A percentile compares a stretch with the other conserved stretches of the same genome.
Evolutionary conservation across 2,797 vertebrate species (phyloP).

Genomic region (Xenentodon cancila): DNA sequence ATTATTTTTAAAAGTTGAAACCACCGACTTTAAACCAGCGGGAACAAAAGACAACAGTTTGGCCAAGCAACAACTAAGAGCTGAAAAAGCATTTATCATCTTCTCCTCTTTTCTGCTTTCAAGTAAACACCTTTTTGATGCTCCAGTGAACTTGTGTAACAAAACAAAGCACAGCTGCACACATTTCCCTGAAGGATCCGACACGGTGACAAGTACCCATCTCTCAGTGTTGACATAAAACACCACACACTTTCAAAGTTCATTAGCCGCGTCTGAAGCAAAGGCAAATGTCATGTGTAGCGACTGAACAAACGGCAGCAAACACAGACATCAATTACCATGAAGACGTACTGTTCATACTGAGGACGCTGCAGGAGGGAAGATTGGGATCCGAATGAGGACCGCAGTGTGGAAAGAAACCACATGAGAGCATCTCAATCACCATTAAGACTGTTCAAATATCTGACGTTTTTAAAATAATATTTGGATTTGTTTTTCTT

Average conservation of each 20-base stretch:
- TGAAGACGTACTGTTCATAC: constrained; percentile 12
- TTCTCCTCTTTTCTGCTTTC: neutral
- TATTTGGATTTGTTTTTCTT: neutral
- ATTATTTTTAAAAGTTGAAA: neutral
- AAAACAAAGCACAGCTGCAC: neutral
- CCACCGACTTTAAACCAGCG: neutral
- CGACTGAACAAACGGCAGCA: constrained; percentile 36
- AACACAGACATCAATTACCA: constrained; percentile 50
- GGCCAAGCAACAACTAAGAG: constrained; percentile 3
- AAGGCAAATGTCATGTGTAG: constrained; percentile 35
- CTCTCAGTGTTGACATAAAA: constrained; percentile 29
- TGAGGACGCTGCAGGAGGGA: constrained; percentile 18
- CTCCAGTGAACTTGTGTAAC: constrained; percentile 25
- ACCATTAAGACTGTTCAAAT: neutral
- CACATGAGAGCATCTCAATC: neutral
- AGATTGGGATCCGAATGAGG: constrained; percentile 9
- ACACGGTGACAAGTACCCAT: constrained; percentile 26
- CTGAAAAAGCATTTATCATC: constrained; percentile 4
- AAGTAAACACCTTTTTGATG: constrained; percentile 33
- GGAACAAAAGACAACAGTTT: too few relatives aligned
- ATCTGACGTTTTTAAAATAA: neutral
- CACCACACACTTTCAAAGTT: constrained; percentile 55
- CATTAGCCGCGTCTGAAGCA: constrained; percentile 48
- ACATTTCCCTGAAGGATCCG: constrained; percentile 16
- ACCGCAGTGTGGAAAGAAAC: constrained; percentile 6